These are phyloP conservation scores for Drosophila mayri DNA, from an alignment of 1,140 invertebrate genomes.

Conservation along the genomic window DNA sequence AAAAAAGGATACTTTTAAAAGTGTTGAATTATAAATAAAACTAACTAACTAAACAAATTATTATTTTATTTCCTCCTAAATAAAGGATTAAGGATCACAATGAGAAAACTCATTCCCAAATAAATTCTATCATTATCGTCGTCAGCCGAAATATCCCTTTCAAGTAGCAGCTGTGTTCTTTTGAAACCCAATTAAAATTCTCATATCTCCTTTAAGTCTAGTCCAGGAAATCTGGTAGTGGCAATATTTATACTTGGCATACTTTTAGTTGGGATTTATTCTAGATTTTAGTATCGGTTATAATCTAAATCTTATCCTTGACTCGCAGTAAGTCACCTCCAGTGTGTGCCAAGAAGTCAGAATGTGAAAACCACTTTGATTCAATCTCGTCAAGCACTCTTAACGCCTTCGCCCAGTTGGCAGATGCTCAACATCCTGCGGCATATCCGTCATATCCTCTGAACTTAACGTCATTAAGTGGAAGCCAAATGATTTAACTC, in stretches of 20 bases:
- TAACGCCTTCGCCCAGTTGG: slow-evolving; percentile 26
- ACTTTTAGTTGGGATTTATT: neutral
- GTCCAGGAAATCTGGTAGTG: too few relatives aligned
- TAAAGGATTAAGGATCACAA: too few relatives aligned
- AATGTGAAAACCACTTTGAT: slow-evolving; percentile 48
- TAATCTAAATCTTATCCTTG: neutral
- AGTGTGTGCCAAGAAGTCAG: neutral
- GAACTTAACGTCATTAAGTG: slow-evolving; percentile 58
- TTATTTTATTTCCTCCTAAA: too few relatives aligned
- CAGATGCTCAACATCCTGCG: slow-evolving; percentile 11
- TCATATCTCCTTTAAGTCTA: too few relatives aligned
- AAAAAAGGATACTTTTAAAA: too few relatives aligned
- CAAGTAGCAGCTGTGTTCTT: too few relatives aligned
- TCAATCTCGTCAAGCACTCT: slow-evolving; percentile 38
- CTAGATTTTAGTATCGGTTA: neutral
- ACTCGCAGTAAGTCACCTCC: neutral
- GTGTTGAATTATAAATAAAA: too few relatives aligned
- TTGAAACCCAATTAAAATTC: too few relatives aligned
- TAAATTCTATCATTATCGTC: too few relatives aligned
- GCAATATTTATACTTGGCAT: neutral
- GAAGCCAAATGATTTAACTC: slow-evolving; percentile 43
- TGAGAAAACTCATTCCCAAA: too few relatives aligned
- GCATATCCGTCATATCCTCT: slow-evolving; percentile 48
- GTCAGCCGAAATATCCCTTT: too few relatives aligned
- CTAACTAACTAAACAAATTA: too few relatives aligned